A percentile compares a stretch with the other conserved stretches of the same genome.
These are phyloP conservation scores for Apocheima hispidaria DNA, from an alignment of 2,888 invertebrate genomes.

Conservation along the genomic window DNA sequence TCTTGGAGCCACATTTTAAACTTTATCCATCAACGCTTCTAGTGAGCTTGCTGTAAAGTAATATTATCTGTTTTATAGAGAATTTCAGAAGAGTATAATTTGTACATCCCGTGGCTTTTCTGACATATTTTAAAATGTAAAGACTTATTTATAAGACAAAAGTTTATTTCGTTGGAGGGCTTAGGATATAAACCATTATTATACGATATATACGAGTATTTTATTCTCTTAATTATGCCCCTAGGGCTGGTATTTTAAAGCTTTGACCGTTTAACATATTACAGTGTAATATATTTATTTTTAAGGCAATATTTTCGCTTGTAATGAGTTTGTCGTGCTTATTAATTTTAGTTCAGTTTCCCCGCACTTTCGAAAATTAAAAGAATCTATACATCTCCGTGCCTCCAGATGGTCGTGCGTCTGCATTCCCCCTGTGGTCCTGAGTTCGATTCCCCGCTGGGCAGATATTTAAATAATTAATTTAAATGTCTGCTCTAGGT, in stretches of 20 bases:
- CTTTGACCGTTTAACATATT: conserved; percentile 20
- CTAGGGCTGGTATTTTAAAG: conserved; percentile 5
- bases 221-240: conserved; percentile 16
- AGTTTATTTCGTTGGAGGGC: neutral
- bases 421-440: no score
- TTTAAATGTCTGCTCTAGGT: no score
- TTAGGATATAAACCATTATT: conserved; percentile 6
- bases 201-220: neutral
- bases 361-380: neutral
- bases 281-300: no score
- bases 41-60: no score
- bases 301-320: neutral
- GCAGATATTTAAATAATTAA: no score
- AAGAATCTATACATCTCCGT: no score
- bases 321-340: neutral
- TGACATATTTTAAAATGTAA: neutral
- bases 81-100: no score
- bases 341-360: neutral
- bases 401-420: no score
- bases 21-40: no score
- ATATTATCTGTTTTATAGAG: no score
- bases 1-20: no score
- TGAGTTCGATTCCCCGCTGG: no score
- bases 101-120: neutral
- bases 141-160: neutral